Conservation (phyloP, 1,140 invertebrate genomes). For the Hermatobates lingyangjiaoensis region DNA sequence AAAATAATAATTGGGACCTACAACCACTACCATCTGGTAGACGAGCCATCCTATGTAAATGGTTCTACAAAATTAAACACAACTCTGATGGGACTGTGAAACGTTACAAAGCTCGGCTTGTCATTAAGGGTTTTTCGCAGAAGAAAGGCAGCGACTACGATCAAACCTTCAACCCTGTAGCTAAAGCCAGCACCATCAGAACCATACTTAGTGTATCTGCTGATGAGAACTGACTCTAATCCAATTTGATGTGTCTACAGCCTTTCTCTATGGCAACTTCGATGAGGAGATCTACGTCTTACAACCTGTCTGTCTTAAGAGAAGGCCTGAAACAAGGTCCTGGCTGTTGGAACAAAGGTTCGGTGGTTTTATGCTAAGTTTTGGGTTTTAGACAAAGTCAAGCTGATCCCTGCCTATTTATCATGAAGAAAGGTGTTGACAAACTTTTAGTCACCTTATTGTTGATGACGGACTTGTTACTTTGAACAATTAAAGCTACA, state of each 20-base stretch:
- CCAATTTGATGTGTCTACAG: constrained; percentile 16
- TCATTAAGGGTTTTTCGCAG: constrained; percentile 18
- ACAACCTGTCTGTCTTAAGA: constrained; percentile 18
- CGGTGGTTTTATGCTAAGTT: background rate
- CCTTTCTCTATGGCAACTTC: constrained; percentile 19
- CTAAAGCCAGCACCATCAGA: constrained; percentile 17
- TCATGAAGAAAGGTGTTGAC: background rate
- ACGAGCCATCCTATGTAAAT: background rate
- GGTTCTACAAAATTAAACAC: background rate
- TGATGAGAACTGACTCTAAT: constrained; percentile 12
- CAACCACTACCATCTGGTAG: background rate
- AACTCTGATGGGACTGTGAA: background rate
- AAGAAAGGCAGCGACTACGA: constrained; percentile 17
- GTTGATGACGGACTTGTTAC: constrained; percentile 5
- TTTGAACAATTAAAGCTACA: background rate
- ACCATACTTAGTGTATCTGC: constrained; percentile 18
- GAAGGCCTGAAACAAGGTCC: constrained; percentile 9
- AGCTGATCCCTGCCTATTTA: background rate
- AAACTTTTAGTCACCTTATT: background rate
- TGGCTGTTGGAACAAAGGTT: constrained; percentile 4
- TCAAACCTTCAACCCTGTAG: constrained; percentile 21
- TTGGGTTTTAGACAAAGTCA: background rate
- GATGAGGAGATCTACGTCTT: constrained; percentile 23
- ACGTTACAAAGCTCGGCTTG: constrained; percentile 16
- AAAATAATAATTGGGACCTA: no score